Conservation (phyloP, 1,140 invertebrate species). For the Danaus plexippus region DNA sequence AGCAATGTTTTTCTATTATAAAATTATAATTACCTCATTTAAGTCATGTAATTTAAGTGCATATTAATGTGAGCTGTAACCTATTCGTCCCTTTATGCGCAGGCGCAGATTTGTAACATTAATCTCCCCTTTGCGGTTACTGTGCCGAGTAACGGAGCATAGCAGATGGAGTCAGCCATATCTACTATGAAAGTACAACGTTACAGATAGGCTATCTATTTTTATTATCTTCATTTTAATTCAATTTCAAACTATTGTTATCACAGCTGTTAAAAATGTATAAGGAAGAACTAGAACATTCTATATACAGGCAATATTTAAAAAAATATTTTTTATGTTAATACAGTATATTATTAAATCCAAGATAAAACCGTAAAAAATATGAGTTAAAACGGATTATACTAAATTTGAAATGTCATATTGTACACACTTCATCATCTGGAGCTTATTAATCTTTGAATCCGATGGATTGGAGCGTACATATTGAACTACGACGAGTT, state of each 20-base stretch:
- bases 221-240: no score
- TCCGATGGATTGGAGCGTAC: constrained; percentile 24
- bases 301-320: no score
- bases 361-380: no score
- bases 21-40: not conserved
- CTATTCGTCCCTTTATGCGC: constrained; percentile 34
- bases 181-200: constrained; percentile 25
- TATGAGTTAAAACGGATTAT: no score
- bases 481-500: constrained; percentile 44
- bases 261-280: no score
- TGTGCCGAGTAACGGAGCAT: constrained; percentile 58
- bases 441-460: constrained; percentile 21
- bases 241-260: no score
- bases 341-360: no score
- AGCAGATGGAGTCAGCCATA: constrained; percentile 55
- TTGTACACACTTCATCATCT: constrained; percentile 8
- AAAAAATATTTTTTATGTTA: no score
- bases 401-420: not conserved
- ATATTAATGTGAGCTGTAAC: constrained; percentile 8
- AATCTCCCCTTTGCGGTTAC: constrained; percentile 61
- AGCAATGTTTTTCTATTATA: no score
- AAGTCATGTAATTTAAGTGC: constrained; percentile 3
- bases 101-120: constrained; percentile 51
- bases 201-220: no score
- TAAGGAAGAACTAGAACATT: no score